Percentiles rank a stretch among this genome's conserved stretches.
Conservation (phyloP, 2,888 invertebrate genomes). For the Hyles lineata region DNA sequence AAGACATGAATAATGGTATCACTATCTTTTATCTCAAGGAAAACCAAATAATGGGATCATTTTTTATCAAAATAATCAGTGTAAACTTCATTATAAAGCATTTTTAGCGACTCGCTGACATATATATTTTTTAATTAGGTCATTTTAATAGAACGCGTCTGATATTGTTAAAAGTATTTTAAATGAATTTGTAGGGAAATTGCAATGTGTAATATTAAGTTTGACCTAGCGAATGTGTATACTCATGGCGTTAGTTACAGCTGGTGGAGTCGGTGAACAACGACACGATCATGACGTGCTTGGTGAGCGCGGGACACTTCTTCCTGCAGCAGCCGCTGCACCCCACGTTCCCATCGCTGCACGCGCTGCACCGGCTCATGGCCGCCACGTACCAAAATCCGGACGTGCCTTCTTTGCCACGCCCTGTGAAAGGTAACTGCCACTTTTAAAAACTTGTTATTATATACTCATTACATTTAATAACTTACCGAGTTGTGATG, state of each 20-base stretch:
- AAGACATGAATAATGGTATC: too few relatives aligned
- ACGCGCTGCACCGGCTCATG: slow-evolving; percentile 92
- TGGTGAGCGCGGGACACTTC: slow-evolving; percentile 94
- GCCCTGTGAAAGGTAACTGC: slow-evolving; percentile 89
- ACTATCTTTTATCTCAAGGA: too few relatives aligned
- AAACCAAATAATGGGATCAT: too few relatives aligned
- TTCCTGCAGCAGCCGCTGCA: slow-evolving; percentile 98
- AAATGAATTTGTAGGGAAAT: neutral
- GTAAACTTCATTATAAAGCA: too few relatives aligned
- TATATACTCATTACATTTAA: slow-evolving; percentile 5
- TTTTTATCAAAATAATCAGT: too few relatives aligned
- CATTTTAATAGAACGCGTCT: too few relatives aligned
- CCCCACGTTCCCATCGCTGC: slow-evolving; percentile 94
- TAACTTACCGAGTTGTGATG: slow-evolving; percentile 2
- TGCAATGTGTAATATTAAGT: neutral
- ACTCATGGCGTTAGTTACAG: slow-evolving; percentile 82
- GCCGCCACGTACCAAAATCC: slow-evolving; percentile 91
- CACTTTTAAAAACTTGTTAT: slow-evolving; percentile 28
- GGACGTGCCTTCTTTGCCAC: slow-evolving; percentile 92
- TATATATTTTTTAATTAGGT: too few relatives aligned
- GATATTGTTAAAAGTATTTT: too few relatives aligned
- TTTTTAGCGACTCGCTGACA: too few relatives aligned
- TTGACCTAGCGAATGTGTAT: slow-evolving; percentile 50
- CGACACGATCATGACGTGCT: slow-evolving; percentile 95
- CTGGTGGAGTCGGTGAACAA: slow-evolving; percentile 96